Percentiles rank a stretch among this genome's conserved stretches.
phyloP scores from a whole-genome alignment of 2,797 vertebrate species.

The Coregonus sp. region DNA sequence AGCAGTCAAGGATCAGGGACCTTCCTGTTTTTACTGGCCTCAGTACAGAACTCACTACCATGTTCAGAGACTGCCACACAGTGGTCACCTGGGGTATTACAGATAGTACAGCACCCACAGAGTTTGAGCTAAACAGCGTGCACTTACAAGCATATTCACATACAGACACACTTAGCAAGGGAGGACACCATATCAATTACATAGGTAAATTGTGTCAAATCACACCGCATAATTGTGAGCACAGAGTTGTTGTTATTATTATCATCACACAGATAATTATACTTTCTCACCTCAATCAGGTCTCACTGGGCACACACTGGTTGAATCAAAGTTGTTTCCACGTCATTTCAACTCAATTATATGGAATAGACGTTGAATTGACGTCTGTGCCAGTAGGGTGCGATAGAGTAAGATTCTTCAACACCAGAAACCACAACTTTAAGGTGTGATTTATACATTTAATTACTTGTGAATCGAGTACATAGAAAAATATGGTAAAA shows the following conservation, averaged over 20 bases:
- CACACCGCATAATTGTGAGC: not conserved
- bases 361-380: no score
- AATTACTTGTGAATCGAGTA: not conserved
- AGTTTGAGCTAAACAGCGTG: not conserved
- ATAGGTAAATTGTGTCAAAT: not conserved
- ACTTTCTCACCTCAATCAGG: not conserved
- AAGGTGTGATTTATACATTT: not conserved
- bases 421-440: not conserved
- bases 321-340: no score
- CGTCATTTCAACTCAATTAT: no score
- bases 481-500: not conserved
- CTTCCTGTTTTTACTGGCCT: not conserved
- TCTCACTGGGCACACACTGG: no score
- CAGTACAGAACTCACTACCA: slow-evolving; percentile 9
- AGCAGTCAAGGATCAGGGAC: not conserved
- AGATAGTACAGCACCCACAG: no score
- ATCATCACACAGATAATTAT: not conserved
- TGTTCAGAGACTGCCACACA: slow-evolving; percentile 65
- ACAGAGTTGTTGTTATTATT: not conserved
- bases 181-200: not conserved
- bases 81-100: slow-evolving; percentile 46
- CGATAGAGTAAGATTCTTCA: not conserved
- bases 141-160: no score
- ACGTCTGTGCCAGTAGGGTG: not conserved
- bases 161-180: not conserved